A percentile compares a stretch with the other conserved stretches of the same genome.
Conservation (phyloP, 2,888 invertebrate species). For the Trichacis sp. region DNA sequence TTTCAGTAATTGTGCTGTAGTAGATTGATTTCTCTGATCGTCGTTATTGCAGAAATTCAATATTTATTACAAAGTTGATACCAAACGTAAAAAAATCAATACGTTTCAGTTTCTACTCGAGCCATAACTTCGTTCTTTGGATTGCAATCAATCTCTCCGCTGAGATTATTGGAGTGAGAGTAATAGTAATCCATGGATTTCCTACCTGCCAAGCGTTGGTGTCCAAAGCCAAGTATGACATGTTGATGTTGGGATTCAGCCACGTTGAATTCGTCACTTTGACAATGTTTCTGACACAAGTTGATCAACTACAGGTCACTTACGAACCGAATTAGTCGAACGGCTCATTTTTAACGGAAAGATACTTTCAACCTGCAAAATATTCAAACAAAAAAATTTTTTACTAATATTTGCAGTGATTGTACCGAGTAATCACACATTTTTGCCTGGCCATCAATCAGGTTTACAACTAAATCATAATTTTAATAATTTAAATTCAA, state of each 20-base stretch:
- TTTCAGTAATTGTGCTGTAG: too few relatives aligned
- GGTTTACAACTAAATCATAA: too few relatives aligned
- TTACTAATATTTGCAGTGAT: too few relatives aligned
- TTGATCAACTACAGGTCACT: conserved; percentile 23
- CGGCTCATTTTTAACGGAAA: conserved; percentile 32
- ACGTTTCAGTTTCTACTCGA: too few relatives aligned
- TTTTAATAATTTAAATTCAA: too few relatives aligned
- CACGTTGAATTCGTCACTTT: conserved; percentile 27
- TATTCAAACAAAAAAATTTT: conserved; percentile 5
- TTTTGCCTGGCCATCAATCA: too few relatives aligned
- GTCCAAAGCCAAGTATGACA: conserved; percentile 69
- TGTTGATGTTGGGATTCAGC: conserved; percentile 55
- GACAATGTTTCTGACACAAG: conserved; percentile 27
- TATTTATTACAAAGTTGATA: too few relatives aligned
- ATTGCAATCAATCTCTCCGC: neutral
- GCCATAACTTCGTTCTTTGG: too few relatives aligned
- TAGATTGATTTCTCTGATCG: too few relatives aligned
- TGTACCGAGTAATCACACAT: too few relatives aligned
- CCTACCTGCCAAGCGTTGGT: conserved; percentile 71
- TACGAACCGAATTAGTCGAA: conserved; percentile 29
- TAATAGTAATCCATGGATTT: conserved; percentile 16
- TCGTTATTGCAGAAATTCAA: too few relatives aligned
- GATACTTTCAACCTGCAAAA: conserved; percentile 29
- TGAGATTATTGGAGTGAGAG: neutral
- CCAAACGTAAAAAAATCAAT: too few relatives aligned